These are phyloP conservation scores for Solenopsis fugax DNA, from an alignment of 1,140 invertebrate genomes.

Conservation along the genomic window DNA sequence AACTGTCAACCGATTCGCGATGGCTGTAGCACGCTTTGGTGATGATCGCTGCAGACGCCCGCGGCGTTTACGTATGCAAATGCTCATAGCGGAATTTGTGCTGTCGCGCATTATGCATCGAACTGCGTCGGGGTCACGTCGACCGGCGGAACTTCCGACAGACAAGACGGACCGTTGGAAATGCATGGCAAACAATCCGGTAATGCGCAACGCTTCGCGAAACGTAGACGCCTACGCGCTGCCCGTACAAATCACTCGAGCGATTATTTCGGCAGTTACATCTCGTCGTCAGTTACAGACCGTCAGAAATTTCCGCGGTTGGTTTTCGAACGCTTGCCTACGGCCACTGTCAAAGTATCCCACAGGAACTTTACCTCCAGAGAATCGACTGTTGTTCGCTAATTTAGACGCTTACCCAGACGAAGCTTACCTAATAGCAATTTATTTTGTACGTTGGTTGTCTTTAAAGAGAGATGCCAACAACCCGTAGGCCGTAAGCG, in stretches of 20 bases:
- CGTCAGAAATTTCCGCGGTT: slow-evolving; percentile 67
- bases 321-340: slow-evolving; percentile 33
- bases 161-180: slow-evolving; percentile 74
- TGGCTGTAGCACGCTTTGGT: not conserved
- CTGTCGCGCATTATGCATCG: slow-evolving; percentile 73
- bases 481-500: no score
- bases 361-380: not conserved
- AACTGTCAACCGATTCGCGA: slow-evolving; percentile 34
- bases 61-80: slow-evolving; percentile 80
- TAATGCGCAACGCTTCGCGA: slow-evolving; percentile 66
- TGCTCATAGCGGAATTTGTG: slow-evolving; percentile 76
- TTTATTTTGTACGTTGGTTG: not conserved
- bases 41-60: slow-evolving; percentile 69
- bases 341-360: slow-evolving; percentile 9
- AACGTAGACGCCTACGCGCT: slow-evolving; percentile 21
- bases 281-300: slow-evolving; percentile 48
- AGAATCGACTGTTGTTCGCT: slow-evolving; percentile 18
- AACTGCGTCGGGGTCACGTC: slow-evolving; percentile 68
- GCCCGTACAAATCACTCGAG: slow-evolving; percentile 43
- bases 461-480: not conserved
- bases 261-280: slow-evolving; percentile 41
- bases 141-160: slow-evolving; percentile 74
- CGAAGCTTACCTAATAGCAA: not conserved
- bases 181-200: slow-evolving; percentile 78
- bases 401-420: not conserved